Evolutionary conservation across 1,140 invertebrate species (phyloP).

Genomic region (Brachionus angularis): DNA sequence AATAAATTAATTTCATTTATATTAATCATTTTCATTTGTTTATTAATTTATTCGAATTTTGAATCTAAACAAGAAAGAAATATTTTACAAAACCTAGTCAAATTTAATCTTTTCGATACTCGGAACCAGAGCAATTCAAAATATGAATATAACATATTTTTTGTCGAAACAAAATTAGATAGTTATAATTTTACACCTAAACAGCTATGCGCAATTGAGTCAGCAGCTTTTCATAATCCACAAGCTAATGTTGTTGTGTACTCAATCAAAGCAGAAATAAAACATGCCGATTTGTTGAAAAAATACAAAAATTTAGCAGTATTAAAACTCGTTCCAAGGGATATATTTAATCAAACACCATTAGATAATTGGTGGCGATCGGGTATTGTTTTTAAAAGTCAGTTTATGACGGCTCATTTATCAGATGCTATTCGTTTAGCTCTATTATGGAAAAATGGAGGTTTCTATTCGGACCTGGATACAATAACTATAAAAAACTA

Average conservation of each 20-base stretch:
- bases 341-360: not conserved
- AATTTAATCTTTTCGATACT: too few relatives aligned
- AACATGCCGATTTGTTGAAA: not conserved
- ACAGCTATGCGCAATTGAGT: slow-evolving; percentile 8
- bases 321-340: not conserved
- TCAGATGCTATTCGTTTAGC: not conserved
- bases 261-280: not conserved
- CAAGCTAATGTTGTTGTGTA: not conserved
- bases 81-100: too few relatives aligned
- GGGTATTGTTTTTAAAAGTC: not conserved
- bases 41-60: too few relatives aligned
- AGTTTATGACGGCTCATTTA: not conserved
- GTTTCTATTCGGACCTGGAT: slow-evolving; percentile 9
- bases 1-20: too few relatives aligned
- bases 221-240: not conserved
- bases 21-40: too few relatives aligned
- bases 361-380: not conserved
- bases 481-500: not conserved
- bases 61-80: too few relatives aligned
- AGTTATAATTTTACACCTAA: not conserved
- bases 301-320: not conserved
- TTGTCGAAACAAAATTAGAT: not conserved
- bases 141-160: slow-evolving; percentile 1
- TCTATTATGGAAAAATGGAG: not conserved
- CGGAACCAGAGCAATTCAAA: too few relatives aligned